phyloP scores from a whole-genome alignment of 2,888 invertebrate genomes.

The Hydroisotoma schaefferi region DNA sequence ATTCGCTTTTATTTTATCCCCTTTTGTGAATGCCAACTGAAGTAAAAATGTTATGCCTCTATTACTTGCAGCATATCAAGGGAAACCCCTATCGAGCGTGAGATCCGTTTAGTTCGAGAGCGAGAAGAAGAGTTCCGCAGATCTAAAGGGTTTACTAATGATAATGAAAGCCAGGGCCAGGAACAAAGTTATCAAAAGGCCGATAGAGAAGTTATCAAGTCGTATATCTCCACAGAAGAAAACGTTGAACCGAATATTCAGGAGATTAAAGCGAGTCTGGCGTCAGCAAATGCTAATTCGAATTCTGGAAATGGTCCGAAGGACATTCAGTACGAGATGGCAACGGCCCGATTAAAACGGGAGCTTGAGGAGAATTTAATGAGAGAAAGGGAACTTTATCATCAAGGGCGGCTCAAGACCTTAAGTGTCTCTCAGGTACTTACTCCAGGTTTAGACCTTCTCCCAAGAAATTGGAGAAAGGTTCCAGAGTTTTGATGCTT shows the following conservation, averaged over 20 bases:
- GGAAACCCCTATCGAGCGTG: constrained; percentile 58
- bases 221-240: too few relatives aligned
- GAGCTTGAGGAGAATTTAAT: constrained; percentile 46
- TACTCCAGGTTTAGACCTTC: too few relatives aligned
- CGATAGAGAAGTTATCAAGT: too few relatives aligned
- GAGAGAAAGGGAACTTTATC: constrained; percentile 43
- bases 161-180: constrained; percentile 1
- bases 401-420: constrained; percentile 30
- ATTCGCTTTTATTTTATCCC: too few relatives aligned
- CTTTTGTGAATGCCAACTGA: too few relatives aligned
- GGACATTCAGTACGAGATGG: constrained; percentile 42
- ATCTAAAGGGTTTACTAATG: constrained; percentile 40
- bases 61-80: constrained; percentile 1
- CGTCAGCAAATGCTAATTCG: background rate
- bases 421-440: constrained; percentile 1
- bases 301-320: constrained; percentile 4
- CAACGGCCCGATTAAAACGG: constrained; percentile 43
- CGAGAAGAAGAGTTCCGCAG: constrained; percentile 55
- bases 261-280: too few relatives aligned
- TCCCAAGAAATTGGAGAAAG: constrained; percentile 1
- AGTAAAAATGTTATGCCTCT: too few relatives aligned
- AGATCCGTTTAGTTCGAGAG: constrained; percentile 56
- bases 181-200: background rate
- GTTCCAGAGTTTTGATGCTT: constrained; percentile 1
- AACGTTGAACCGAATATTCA: too few relatives aligned